Percentiles rank a stretch among this genome's conserved stretches.
Evolutionary conservation across 1,140 invertebrate species (phyloP).

Genomic region (Drosophila mauritiana): DNA sequence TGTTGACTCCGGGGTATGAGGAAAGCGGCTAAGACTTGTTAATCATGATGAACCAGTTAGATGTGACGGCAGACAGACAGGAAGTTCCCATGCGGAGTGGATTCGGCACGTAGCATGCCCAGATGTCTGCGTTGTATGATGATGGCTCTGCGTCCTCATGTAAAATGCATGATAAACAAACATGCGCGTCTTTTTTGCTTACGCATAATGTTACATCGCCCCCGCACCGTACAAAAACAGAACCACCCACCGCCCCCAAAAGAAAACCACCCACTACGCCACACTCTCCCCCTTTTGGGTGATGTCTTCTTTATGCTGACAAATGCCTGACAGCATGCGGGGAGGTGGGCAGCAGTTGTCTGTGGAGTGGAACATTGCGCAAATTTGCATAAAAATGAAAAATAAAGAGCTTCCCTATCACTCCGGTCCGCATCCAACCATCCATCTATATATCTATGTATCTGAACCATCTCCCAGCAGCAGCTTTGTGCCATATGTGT

Average conservation of each 20-base stretch:
- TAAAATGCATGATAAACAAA: conserved; percentile 68
- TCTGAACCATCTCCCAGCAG: conserved; percentile 3
- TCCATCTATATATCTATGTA: background rate
- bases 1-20: background rate
- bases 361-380: conserved; percentile 41
- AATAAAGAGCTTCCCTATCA: conserved; percentile 32
- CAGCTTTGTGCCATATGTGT: conserved; percentile 39
- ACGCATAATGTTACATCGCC: conserved; percentile 48
- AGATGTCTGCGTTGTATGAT: background rate
- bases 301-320: conserved; percentile 63
- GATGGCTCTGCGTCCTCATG: conserved; percentile 35
- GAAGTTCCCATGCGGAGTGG: conserved; percentile 17
- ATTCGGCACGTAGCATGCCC: background rate
- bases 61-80: conserved; percentile 39
- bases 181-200: conserved; percentile 69
- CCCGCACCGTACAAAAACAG: background rate
- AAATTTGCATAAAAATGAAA: conserved; percentile 71
- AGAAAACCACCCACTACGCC: background rate
- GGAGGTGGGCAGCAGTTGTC: background rate
- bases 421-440: no score
- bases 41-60: conserved; percentile 81
- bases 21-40: conserved; percentile 49
- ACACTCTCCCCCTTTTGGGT: background rate
- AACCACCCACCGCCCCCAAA: background rate
- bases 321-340: conserved; percentile 49